Evolutionary conservation across 1,140 invertebrate genomes (phyloP).

Genomic region (Lordiphosa stackelbergi): DNA sequence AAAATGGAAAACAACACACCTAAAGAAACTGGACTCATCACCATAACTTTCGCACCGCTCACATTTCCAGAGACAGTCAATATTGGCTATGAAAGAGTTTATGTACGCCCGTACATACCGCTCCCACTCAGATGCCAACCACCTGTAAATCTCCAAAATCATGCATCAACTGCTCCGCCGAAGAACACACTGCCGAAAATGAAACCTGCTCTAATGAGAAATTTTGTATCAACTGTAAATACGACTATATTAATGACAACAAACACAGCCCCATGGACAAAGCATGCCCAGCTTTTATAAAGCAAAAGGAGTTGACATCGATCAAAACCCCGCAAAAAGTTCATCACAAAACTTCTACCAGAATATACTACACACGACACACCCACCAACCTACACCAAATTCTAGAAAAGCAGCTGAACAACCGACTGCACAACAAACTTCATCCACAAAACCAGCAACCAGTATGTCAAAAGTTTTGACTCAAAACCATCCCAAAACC

Average conservation of each 20-base stretch:
- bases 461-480: neutral
- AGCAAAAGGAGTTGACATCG: conserved; percentile 10
- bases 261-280: conserved; percentile 13
- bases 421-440: neutral
- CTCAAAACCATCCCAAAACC: no score
- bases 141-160: conserved; percentile 4
- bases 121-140: conserved; percentile 11
- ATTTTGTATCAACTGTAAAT: conserved; percentile 10
- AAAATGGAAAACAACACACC: conserved; percentile 8
- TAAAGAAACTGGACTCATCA: conserved; percentile 19
- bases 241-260: neutral
- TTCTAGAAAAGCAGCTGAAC: conserved; percentile 9
- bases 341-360: conserved; percentile 12
- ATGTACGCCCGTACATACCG: conserved; percentile 14
- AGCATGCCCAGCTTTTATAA: conserved; percentile 12
- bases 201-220: conserved; percentile 7
- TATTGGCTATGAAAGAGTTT: conserved; percentile 9
- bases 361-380: conserved; percentile 12
- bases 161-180: conserved; percentile 15
- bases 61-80: conserved; percentile 15
- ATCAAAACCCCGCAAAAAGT: conserved; percentile 18
- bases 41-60: conserved; percentile 12
- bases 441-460: neutral
- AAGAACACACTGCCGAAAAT: conserved; percentile 5
- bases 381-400: conserved; percentile 2